Evolutionary conservation across 2,797 vertebrate species (phyloP), one percentile per base, ranked within the genome.

Genomic region (Sciurus carolinensis): DNA sequence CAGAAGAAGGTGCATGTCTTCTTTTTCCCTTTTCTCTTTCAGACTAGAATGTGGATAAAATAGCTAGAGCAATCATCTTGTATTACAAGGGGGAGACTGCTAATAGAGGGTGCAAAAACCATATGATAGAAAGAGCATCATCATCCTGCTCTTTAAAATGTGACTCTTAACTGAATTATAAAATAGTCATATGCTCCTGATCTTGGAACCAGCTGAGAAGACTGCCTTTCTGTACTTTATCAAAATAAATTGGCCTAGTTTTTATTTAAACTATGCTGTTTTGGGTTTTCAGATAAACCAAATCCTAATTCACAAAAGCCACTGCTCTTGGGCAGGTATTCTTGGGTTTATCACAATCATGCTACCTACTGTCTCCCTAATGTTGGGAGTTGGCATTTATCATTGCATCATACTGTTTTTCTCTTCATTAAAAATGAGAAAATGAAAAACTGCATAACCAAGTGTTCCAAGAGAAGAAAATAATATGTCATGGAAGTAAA

Each of bases 241-340:
- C 39, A 30, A 28, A 72, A 87, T 11, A 94, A 77, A 87, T 33
- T 71, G 39, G 54, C 91, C 76, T 91, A 75, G 83, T 67, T 87
- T 91, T 91, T 71, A 64, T 81, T 85, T 81, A 66, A 91, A 9
- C 33, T 72, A 47, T 75, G 33, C 50, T 75, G 64, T 66, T 87
- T 79, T 91, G 28, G 39, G 33, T 69, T 95, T 88, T 85, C 87
- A 91, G 62, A 28, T 22, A 85, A 89, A 93, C 75, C 10, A 76
- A 91, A 71, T 66, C 57, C 28, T 79, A 79, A 87, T 79, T 84
- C n/a, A 62, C 69, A 77, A 93, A 91, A 80, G 28, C 59, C 87
- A 33, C 18, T 33, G 17, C 50, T 26, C n/a, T 50, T 57, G 28
- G 69, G 26, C 66, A 91, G 30, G 64, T 67, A 30, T 90, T 92